phyloP scores from a whole-genome alignment of 2,888 invertebrate species.

The Muscina levida region DNA sequence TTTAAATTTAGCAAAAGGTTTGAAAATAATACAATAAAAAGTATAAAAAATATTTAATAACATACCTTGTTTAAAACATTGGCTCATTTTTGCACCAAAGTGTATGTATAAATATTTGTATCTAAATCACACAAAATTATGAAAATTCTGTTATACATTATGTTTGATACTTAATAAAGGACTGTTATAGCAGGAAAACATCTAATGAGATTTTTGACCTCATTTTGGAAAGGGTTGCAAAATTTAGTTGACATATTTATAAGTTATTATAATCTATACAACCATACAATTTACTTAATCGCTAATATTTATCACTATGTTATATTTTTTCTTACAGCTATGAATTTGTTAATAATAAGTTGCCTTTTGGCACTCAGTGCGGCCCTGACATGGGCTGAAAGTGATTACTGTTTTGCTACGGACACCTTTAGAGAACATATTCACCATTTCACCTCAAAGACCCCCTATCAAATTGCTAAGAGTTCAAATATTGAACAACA shows the following conservation, averaged over 20 bases:
- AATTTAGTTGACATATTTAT: slow-evolving; percentile 37
- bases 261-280: no score
- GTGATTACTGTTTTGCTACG: slow-evolving; percentile 77
- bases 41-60: no score
- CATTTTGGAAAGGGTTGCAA: background rate
- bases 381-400: slow-evolving; percentile 67
- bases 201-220: slow-evolving; percentile 57
- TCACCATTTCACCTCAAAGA: slow-evolving; percentile 85
- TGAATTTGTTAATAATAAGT: slow-evolving; percentile 69
- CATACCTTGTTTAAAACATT: no score
- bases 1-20: no score
- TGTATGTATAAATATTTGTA: background rate
- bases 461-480: slow-evolving; percentile 87
- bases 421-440: slow-evolving; percentile 76
- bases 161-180: no score
- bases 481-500: slow-evolving; percentile 82
- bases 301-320: background rate
- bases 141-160: slow-evolving; percentile 19
- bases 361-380: slow-evolving; percentile 67
- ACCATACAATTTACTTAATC: background rate
- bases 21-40: no score
- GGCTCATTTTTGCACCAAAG: no score
- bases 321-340: slow-evolving; percentile 63
- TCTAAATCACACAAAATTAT: slow-evolving; percentile 41
- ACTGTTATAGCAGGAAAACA: background rate